Evolutionary conservation across 2,113 vertebrate genomes (phyloP), one percentile per base, ranked within the genome.

Genomic region (Notothenia rossii): DNA sequence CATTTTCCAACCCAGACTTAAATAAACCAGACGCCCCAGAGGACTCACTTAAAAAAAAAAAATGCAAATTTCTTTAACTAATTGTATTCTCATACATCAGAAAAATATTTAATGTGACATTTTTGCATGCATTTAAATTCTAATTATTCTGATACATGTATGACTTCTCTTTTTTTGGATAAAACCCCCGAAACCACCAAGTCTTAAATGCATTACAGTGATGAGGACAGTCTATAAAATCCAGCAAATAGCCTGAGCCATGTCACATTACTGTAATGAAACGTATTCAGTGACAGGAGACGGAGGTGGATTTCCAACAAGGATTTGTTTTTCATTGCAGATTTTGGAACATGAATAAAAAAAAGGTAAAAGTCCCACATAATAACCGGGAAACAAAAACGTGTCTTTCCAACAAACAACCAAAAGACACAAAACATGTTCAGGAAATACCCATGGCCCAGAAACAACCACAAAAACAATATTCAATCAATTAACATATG

Each of bases 291-390:
- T 33, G 14, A 29, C 13, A 15, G 8, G 20, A 55, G 20, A 55
- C 20, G 11, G 14, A 14, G 29, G 0, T 1, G 29, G 13, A 4
- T 36, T 17, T 33, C 13, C 7, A 58, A 13, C 7, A 59, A 18
- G 18, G n/a, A 20, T 25, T 6, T 22, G 7, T 17, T 22, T 29
- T 13, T 22, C 22, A 40, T 40, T 40, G 6, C 7, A 40, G 61
- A 10, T 18, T 62, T 62, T 45, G 9, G 59, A 46, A 58, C 15
- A 76, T 29, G 61, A 73, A 80, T 49, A 58, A 76, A 36, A 76
- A 36, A 40, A 15, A 67, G 0, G 33, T 54, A 45, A 60, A 71
- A 54, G 55, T 29, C 25, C 20, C 18, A 49, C 55, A n/a, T 50
- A 11, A 0, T 12, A 11, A 14, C 49, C 5, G 1, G 20, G 13